phyloP scores from a whole-genome alignment of 2,888 invertebrate species.

The Drosophila engyochracea region DNA sequence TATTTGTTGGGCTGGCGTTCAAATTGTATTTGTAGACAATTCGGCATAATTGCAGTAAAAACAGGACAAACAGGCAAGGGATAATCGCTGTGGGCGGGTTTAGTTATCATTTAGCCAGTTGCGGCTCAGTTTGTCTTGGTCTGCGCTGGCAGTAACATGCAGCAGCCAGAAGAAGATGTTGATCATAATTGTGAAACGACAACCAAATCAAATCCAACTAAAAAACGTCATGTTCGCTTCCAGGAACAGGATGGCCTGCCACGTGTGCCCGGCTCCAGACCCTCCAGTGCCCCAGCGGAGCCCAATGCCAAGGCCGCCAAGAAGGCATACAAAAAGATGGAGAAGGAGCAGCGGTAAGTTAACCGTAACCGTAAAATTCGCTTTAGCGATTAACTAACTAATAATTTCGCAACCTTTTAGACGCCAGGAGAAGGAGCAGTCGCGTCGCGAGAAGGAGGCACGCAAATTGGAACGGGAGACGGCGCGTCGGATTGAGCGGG shows the following conservation, averaged over 20 bases:
- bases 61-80: constrained; percentile 25
- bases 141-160: constrained; percentile 61
- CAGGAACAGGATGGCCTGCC: constrained; percentile 84
- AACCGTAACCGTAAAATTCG: not conserved
- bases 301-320: constrained; percentile 85
- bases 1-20: constrained; percentile 26
- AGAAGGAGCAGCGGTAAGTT: constrained; percentile 84
- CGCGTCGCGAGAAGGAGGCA: constrained; percentile 84
- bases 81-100: constrained; percentile 36
- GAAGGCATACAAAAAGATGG: constrained; percentile 85
- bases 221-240: constrained; percentile 75
- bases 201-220: constrained; percentile 35
- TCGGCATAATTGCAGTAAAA: constrained; percentile 72
- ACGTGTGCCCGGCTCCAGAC: constrained; percentile 82
- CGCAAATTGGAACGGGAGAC: constrained; percentile 85
- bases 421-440: constrained; percentile 84
- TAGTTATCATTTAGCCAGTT: not conserved
- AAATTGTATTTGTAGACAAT: constrained; percentile 79
- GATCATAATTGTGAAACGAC: constrained; percentile 11
- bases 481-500: constrained; percentile 84
- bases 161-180: constrained; percentile 28
- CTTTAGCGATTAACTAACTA: not conserved
- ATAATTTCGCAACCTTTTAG: constrained; percentile 43
- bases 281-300: constrained; percentile 85
- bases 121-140: constrained; percentile 47